These are phyloP conservation scores for Phenacoccus solenopsis DNA, from an alignment of 1,140 invertebrate species.

Conservation along the genomic window DNA sequence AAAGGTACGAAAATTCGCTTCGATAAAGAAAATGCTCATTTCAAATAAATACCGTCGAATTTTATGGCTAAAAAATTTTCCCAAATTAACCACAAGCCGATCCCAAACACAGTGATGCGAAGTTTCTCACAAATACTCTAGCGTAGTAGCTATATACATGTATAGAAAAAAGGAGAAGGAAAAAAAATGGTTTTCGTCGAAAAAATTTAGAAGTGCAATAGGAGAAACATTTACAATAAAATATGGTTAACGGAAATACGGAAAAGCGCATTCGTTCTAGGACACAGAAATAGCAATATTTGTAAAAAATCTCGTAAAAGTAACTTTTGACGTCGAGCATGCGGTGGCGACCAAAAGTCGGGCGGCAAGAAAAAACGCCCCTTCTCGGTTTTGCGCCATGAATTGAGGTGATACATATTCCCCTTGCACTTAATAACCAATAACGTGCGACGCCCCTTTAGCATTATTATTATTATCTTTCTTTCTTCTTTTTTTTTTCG, in stretches of 20 bases:
- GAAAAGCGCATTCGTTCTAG: slow-evolving; percentile 4
- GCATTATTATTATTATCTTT: slow-evolving; percentile 11
- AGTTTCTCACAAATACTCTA: no score
- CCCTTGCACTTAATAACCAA: slow-evolving; percentile 12
- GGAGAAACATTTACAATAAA: slow-evolving; percentile 5
- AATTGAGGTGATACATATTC: slow-evolving; percentile 15
- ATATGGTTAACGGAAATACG: slow-evolving; percentile 17
- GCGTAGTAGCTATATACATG: not conserved
- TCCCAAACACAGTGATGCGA: no score
- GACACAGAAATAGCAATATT: not conserved
- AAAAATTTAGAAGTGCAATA: slow-evolving; percentile 10
- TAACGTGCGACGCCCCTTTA: slow-evolving; percentile 6
- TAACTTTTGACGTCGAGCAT: slow-evolving; percentile 14
- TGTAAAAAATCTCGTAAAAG: not conserved
- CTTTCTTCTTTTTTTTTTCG: not conserved
- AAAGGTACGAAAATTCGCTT: no score
- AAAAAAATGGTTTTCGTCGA: no score
- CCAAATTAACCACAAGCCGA: no score
- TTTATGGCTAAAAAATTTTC: no score
- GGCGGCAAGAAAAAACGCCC: slow-evolving; percentile 15
- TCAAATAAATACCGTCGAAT: no score
- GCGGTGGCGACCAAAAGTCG: slow-evolving; percentile 13
- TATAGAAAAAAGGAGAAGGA: not conserved
- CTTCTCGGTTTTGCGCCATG: slow-evolving; percentile 8
- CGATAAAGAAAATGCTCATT: no score